Conservation (phyloP, 1,140 invertebrate genomes). For the Drosophila kurseongensis region DNA sequence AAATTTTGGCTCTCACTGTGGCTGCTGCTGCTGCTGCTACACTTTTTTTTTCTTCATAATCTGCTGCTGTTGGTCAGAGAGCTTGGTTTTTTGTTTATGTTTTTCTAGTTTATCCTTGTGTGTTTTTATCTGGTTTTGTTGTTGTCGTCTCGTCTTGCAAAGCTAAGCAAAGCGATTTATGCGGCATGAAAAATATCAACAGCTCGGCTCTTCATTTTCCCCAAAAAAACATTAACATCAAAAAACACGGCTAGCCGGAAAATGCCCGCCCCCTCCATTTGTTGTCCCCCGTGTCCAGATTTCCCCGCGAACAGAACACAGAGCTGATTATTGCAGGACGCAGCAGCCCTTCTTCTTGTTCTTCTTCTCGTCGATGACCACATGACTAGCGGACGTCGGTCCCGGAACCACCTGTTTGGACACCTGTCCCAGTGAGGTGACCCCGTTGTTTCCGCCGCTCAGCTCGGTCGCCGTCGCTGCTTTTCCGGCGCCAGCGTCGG, state of each 20-base stretch:
- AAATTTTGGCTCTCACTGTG: slow-evolving; percentile 14
- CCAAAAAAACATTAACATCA: slow-evolving; percentile 17
- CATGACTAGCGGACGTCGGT: slow-evolving; percentile 84
- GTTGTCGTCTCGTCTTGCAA: slow-evolving; percentile 32
- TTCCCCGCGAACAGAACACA: slow-evolving; percentile 2
- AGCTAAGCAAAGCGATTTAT: slow-evolving; percentile 57
- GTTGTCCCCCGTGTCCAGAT: background rate
- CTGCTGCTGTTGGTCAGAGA: slow-evolving; percentile 54
- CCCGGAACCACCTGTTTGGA: slow-evolving; percentile 84
- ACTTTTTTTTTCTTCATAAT: slow-evolving; percentile 19
- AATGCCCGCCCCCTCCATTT: slow-evolving; percentile 6
- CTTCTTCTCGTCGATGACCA: slow-evolving; percentile 84
- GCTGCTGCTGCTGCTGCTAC: slow-evolving; percentile 15
- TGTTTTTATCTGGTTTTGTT: slow-evolving; percentile 11
- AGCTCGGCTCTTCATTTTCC: slow-evolving; percentile 17
- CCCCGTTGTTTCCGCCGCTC: slow-evolving; percentile 65
- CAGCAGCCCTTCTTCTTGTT: slow-evolving; percentile 84
- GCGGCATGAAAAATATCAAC: slow-evolving; percentile 65
- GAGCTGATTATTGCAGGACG: slow-evolving; percentile 78
- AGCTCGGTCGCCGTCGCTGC: slow-evolving; percentile 41
- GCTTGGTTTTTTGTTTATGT: slow-evolving; percentile 30
- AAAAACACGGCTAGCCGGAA: slow-evolving; percentile 35
- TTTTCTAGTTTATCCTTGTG: slow-evolving; percentile 5
- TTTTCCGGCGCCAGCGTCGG: slow-evolving; percentile 45
- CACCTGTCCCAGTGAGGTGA: slow-evolving; percentile 78